Evolutionary conservation across 2,797 vertebrate genomes (phyloP), one percentile per base, ranked within the genome.

Genomic region (Pseudomugil gertrudae): DNA sequence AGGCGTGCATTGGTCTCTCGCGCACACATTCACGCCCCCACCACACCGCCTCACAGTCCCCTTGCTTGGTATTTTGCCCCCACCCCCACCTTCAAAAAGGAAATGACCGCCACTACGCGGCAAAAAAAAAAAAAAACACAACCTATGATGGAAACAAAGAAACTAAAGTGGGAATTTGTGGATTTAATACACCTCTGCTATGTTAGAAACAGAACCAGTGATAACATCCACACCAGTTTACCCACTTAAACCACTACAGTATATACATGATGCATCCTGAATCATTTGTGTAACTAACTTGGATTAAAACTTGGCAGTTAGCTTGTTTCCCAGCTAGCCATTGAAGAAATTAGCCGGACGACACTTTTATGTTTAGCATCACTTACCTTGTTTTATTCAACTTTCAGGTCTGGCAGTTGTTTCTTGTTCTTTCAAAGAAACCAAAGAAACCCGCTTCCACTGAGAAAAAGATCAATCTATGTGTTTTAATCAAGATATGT

Each of bases 351-450:
- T 29, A 3, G 3, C 33, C 8, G 26, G 47, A 69, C 4, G 23
- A 32, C 57, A 47, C 32, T 9, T 19, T 30, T 11, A 14, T 8
- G n/a, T 15, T 24, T 24, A 3, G 2, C 3, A 71, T 60, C 74
- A 45, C 88, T 87, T 68, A 90, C 88, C 84, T 78, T 24, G 24
- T 43, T 33, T 27, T 26, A 45, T 38, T 14, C 43, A 60, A 68
- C 51, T 36, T 72, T 75, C 32, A 19, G 38, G 11, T 2, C 53
- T 27, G 29, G 29, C 10, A 24, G 26, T 29, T 30, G 45, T 40
- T 35, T 21, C 62, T 9, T 33, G 10, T 35, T 35, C 33, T 35
- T 35, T 11, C 2, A 35, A 11, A 35, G 33, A 35, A 35, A 35
- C 2, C 9, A 2, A 58, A 26, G 8, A 27, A 35, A 32, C 36